Percentiles rank a stretch among this genome's conserved stretches.
phyloP scores from a whole-genome alignment of 2,113 vertebrate genomes.

The Bubo scandiacus region DNA sequence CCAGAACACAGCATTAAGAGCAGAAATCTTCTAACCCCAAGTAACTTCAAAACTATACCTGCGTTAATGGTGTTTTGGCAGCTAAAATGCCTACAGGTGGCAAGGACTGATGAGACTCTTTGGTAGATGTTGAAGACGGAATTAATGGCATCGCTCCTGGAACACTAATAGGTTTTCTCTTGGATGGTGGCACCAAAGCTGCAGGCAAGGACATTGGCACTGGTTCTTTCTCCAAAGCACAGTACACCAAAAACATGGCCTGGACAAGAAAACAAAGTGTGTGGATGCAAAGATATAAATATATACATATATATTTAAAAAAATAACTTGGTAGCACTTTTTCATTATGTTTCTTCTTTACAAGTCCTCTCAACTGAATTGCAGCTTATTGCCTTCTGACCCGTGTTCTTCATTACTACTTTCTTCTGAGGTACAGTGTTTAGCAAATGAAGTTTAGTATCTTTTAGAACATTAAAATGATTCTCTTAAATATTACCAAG shows the following conservation, averaged over 20 bases:
- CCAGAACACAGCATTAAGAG: background rate
- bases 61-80: slow-evolving; percentile 70
- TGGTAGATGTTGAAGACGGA: slow-evolving; percentile 82
- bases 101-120: slow-evolving; percentile 84
- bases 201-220: slow-evolving; percentile 95
- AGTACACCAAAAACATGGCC: slow-evolving; percentile 99
- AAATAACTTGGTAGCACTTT: background rate
- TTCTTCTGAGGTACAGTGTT: background rate
- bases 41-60: slow-evolving; percentile 56
- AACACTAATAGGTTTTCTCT: slow-evolving; percentile 86
- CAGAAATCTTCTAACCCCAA: background rate
- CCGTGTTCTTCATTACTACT: background rate
- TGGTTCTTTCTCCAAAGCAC: slow-evolving; percentile 93
- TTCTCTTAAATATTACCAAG: background rate
- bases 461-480: background rate
- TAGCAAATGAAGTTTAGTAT: background rate
- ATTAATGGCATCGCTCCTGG: slow-evolving; percentile 79
- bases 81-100: slow-evolving; percentile 80
- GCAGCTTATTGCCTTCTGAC: background rate
- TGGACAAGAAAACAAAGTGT: slow-evolving; percentile 52
- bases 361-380: background rate
- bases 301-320: background rate
- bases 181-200: slow-evolving; percentile 92
- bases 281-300: background rate
- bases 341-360: background rate